phyloP scores from a whole-genome alignment of 2,797 vertebrate genomes.

The Poeciliopsis infans region DNA sequence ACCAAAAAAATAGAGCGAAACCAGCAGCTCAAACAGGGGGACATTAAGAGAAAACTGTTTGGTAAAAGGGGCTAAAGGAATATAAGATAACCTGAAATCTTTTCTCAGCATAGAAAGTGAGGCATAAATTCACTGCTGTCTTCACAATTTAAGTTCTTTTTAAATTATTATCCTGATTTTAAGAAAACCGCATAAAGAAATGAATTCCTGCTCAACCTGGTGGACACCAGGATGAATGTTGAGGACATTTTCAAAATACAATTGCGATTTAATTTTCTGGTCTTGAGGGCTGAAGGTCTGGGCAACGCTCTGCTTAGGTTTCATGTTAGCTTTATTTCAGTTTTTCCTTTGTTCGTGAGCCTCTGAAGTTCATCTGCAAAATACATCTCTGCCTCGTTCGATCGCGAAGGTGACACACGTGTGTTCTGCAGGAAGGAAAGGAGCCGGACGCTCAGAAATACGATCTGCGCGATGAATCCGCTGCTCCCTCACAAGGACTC shows the following conservation, averaged over 20 bases:
- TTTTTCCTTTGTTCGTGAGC: neutral
- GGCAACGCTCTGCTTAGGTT: neutral
- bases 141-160: neutral
- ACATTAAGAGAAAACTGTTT: neutral
- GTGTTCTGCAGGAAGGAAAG: neutral
- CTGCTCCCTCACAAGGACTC: neutral
- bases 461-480: neutral
- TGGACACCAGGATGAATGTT: neutral
- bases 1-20: neutral
- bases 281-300: neutral
- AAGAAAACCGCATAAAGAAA: neutral
- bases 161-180: neutral
- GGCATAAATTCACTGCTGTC: too few species aligned
- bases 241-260: neutral
- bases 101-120: neutral
- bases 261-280: neutral
- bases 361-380: neutral
- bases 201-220: neutral
- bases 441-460: neutral
- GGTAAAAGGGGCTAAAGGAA: neutral
- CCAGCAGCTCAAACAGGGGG: neutral
- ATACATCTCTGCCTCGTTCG: neutral
- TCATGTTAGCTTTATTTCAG: neutral
- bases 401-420: neutral
- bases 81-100: neutral